Evolutionary conservation across 1,140 invertebrate species (phyloP).

Genomic region (Aricia agestis): DNA sequence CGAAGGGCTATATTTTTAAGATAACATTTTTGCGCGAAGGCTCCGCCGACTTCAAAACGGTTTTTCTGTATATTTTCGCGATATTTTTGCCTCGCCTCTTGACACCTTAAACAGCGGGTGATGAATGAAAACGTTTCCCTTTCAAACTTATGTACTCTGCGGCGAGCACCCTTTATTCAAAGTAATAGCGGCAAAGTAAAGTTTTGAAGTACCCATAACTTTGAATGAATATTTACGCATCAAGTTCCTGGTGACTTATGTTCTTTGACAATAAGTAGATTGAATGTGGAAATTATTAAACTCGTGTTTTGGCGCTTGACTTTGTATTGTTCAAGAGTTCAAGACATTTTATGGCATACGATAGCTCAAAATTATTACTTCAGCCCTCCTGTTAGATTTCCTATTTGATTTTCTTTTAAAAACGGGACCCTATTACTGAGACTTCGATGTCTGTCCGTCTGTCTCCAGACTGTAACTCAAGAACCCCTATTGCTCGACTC

Average conservation of each 20-base stretch:
- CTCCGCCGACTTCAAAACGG: neutral
- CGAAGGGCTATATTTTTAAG: constrained; percentile 30
- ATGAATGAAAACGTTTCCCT: constrained; percentile 42
- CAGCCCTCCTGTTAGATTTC: too few species aligned
- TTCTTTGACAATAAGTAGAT: neutral
- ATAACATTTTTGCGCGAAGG: neutral
- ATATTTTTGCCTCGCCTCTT: constrained; percentile 53
- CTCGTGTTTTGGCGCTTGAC: neutral
- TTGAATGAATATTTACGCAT: constrained; percentile 11
- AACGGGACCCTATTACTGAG: too few species aligned
- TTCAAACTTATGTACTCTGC: constrained; percentile 24
- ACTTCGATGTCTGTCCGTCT: too few species aligned
- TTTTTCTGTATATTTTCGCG: constrained; percentile 29
- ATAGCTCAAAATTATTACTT: too few species aligned
- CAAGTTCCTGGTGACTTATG: constrained; percentile 7
- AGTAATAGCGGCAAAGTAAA: constrained; percentile 9
- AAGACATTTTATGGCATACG: too few species aligned
- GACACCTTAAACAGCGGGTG: constrained; percentile 46
- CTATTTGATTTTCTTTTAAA: too few species aligned
- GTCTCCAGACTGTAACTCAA: too few species aligned
- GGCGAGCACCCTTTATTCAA: constrained; percentile 8
- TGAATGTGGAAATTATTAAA: neutral
- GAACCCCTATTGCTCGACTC: too few species aligned
- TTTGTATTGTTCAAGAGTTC: too few species aligned
- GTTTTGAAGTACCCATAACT: constrained; percentile 7